Conservation (phyloP, 2,888 invertebrate species). For the Epinotia nisella region DNA sequence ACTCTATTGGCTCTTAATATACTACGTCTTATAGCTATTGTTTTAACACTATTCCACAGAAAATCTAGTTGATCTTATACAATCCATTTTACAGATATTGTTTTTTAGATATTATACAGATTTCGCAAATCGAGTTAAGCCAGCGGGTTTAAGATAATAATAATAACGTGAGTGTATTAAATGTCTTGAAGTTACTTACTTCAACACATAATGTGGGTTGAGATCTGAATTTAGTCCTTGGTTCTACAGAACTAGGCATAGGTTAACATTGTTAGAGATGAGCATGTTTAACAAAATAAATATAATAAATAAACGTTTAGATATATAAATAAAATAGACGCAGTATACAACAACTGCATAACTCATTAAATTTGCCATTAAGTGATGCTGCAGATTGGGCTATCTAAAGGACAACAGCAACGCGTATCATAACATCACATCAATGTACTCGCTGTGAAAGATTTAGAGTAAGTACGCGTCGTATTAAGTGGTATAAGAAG, state of each 20-base stretch:
- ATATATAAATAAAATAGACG: no score
- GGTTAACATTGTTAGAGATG: not conserved
- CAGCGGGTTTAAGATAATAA: not conserved
- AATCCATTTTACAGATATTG: slow-evolving; percentile 23
- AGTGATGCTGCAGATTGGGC: no score
- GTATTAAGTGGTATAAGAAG: no score
- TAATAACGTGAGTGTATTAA: not conserved
- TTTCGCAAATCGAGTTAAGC: no score
- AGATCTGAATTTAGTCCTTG: slow-evolving; percentile 1
- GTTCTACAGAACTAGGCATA: not conserved
- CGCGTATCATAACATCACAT: no score
- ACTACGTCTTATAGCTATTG: slow-evolving; percentile 30
- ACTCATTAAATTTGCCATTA: no score
- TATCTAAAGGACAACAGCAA: no score
- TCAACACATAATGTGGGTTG: not conserved
- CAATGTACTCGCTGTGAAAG: no score
- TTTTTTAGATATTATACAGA: slow-evolving; percentile 1
- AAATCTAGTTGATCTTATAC: slow-evolving; percentile 11
- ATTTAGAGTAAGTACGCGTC: no score
- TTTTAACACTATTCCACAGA: slow-evolving; percentile 25
- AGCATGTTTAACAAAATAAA: no score
- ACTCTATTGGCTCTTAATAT: slow-evolving; percentile 22
- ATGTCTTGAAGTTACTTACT: not conserved
- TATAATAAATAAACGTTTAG: no score
- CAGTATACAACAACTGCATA: no score